These are phyloP conservation scores for Scylla paramamosain DNA, from an alignment of 1,140 invertebrate genomes.

Conservation along the genomic window DNA sequence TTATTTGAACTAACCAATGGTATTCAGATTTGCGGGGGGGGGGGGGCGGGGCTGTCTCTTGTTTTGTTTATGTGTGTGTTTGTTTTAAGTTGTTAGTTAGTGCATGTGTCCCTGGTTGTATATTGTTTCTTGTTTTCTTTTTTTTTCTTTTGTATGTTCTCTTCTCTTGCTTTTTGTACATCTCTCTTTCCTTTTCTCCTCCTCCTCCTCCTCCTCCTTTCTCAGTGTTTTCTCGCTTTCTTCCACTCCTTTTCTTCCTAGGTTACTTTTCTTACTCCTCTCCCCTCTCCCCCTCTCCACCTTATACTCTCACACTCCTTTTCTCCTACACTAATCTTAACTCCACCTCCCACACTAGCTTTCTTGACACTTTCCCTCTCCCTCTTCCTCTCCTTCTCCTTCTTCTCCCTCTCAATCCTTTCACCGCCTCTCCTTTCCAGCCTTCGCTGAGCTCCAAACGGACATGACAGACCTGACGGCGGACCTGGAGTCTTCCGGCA, in stretches of 20 bases:
- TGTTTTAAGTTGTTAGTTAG: no score
- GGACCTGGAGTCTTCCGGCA: slow-evolving; percentile 95
- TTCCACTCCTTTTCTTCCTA: background rate
- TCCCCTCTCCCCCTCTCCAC: background rate
- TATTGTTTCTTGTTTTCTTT: no score
- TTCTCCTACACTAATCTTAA: background rate
- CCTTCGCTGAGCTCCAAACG: slow-evolving; percentile 99
- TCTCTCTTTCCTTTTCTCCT: background rate
- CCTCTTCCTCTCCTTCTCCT: background rate
- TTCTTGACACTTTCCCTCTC: background rate
- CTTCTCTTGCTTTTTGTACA: background rate
- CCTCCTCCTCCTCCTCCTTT: slow-evolving; percentile 13
- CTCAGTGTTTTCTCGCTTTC: slow-evolving; percentile 25
- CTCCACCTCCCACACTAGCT: background rate
- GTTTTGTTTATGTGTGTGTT: no score
- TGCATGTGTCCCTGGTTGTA: no score
- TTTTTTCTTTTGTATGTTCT: no score
- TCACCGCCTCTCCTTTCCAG: slow-evolving; percentile 80
- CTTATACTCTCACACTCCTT: background rate
- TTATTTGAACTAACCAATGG: no score
- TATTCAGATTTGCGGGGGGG: no score
- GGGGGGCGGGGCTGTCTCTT: no score
- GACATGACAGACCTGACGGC: slow-evolving; percentile 99
- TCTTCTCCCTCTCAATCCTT: background rate
- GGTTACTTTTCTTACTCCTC: background rate